Base-by-base conservation (phyloP, 92 coral and sea anemone species). In the Anthopleura xanthogrammica region DNA sequence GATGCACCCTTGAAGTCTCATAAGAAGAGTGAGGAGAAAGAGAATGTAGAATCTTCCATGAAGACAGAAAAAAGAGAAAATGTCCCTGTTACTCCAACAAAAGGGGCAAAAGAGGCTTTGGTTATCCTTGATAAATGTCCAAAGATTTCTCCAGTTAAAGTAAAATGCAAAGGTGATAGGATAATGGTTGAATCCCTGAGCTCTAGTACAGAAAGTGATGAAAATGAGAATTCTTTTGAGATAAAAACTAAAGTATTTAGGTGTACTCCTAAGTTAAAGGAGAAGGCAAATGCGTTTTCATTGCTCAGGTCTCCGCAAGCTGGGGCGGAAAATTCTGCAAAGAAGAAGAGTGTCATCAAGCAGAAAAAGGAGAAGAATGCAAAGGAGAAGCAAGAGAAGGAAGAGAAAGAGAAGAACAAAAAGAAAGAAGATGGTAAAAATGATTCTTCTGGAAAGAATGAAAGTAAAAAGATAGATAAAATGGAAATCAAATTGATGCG, bases 71-170 rank as follows among this genome's bases (percentile, higher is more conserved):
- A 3, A 40, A 70, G 17, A 1, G 36, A 76, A 62, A 79, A 74
- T 16, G 71, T 12, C 2, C 16, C 52, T 13, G 65, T 22, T 57
- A 39, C 83, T 16, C 75, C 83, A 41, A 16, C 56, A 11, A 70
- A 43, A 81, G 48, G 52, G 40, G 16, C 83, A 10, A 40, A 81
- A 68, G 74, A 68, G 17, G 84, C 65, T 50, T 75, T 81, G 12
- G 64, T 81, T 19, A 75, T 68, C 9, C 75, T 81, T 41, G 84
- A 81, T 20, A 24, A 29, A 12, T 71, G 43, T 52, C 84, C 84
- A 0, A 57, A 41, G 20, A 68, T 81, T 22, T 85, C 88, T 16
- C 88, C 88, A 7, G 88, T 85, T 39, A 85, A 85, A 41, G 88
- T 85, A 2, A 85, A 60, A 14, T 50, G 77, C 23, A 16, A 36